Evolutionary conservation across 1,140 invertebrate genomes (phyloP), one percentile per base, ranked within the genome.

Genomic region (Cepaea nemoralis): DNA sequence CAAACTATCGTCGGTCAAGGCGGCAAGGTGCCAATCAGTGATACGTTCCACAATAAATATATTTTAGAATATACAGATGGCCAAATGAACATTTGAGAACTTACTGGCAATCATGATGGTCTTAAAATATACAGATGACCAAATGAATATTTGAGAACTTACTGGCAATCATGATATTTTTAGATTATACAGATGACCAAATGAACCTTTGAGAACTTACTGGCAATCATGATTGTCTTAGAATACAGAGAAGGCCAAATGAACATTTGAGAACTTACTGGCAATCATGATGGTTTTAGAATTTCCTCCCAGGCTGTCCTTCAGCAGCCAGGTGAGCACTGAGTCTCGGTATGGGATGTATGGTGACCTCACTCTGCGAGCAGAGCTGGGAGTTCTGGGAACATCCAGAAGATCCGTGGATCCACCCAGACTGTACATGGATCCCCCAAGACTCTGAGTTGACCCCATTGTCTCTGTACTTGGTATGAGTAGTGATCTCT

Each of bases 221-320:
- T 94, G 74, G 95, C 95, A 75, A 96, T 95, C 96, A 98, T 97
- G 50, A 97, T 96, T 3, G 97, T 98, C 89, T 97, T 97, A 0
- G 96, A 96, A 91, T 98, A n/a, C n/a, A n/a, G n/a, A n/a, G n/a
- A n/a, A n/a, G n/a, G n/a, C 19, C 71, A 45, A n/a, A n/a, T n/a
- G n/a, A n/a, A n/a, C n/a, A n/a, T n/a, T n/a, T 74, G 66, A 69
- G 35, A 39, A 91, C 93, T 91, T 91, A 94, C 94, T 94, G 74
- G 95, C 95, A 76, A 96, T 95, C 96, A 98, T 97, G 50, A 97
- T 96, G 2, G 97, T 98, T 90, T 97, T 97, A 0, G 96, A 96
- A 91, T 98, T 98, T 3, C 97, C 96, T 33, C 97, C 97, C 12
- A 98, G 92, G 55, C 96, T 97, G 89, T 98, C 96, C 90, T 97